These are phyloP conservation scores for Timandra comae DNA, from an alignment of 2,888 invertebrate genomes.

Conservation along the genomic window DNA sequence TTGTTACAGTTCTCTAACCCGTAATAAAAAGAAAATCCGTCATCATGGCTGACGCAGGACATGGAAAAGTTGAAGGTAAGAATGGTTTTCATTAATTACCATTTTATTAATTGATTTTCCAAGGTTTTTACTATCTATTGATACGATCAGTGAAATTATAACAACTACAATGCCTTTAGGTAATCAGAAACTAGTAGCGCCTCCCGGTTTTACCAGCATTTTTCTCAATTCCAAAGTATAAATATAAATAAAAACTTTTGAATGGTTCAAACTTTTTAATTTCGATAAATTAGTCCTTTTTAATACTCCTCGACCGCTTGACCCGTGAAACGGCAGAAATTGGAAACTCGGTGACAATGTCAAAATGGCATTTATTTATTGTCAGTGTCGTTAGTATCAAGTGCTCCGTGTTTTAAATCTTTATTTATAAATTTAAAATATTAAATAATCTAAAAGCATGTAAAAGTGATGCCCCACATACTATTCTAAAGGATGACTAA, in stretches of 20 bases:
- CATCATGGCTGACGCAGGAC: conserved; percentile 29
- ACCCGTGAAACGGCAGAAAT: too few species aligned
- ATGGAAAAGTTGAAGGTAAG: conserved; percentile 34
- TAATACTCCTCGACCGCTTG: too few species aligned
- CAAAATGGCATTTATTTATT: too few species aligned
- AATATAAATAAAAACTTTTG: not conserved
- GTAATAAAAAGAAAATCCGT: conserved; percentile 6
- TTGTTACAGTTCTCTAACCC: conserved; percentile 15
- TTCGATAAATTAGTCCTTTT: too few species aligned
- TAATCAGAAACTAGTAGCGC: not conserved
- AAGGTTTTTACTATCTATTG: not conserved
- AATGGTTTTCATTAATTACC: conserved; percentile 2
- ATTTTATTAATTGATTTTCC: conserved; percentile 1
- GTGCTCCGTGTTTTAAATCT: too few species aligned
- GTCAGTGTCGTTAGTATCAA: too few species aligned
- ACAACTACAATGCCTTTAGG: not conserved
- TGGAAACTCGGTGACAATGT: too few species aligned
- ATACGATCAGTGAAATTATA: not conserved
- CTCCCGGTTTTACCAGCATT: not conserved
- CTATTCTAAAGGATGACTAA: too few species aligned
- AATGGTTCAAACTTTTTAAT: too few species aligned
- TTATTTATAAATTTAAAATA: too few species aligned
- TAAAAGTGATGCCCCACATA: too few species aligned
- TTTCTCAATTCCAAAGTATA: not conserved
- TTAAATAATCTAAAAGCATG: too few species aligned